Evolutionary conservation across 2,113 vertebrate genomes (phyloP), one percentile per base, ranked within the genome.

Genomic region (Nanger granti): DNA sequence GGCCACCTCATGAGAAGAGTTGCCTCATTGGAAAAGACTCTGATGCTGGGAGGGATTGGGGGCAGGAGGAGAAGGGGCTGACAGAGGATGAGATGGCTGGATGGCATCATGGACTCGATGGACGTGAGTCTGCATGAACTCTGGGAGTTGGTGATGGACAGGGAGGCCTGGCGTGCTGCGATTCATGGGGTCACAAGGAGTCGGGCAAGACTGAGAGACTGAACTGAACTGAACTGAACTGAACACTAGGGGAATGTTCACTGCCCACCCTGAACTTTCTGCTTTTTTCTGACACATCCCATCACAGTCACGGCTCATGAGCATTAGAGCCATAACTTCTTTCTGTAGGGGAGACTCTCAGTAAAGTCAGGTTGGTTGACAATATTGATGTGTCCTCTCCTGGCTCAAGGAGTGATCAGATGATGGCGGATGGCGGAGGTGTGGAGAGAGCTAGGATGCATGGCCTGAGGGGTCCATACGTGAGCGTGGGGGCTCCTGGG

Each of bases 391-490:
- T 20, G 31, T 1, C 8, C 28, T 22, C 5, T 91, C 55, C 26
- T 37, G 62, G 55, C n/a, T 24, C n/a, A 29, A 93, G 47, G 8
- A 11, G 2, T 34, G 18, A 24, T 24, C 17, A 55, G 76, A 34
- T 20, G 11, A 28, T 44, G 14, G 14, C 11, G 34, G n/a, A 54
- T 1, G 5, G 12, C 4, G 1, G 3, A 47, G 17, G 1, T 55
- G 8, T 13, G 10, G 60, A 15, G 55, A 69, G 55, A 64, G 44
- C 54, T 26, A 7, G 2, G 26, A 60, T 34, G 22, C 22, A 10
- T 15, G 12, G 34, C 60, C 34, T 73, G 4, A 44, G 3, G 31
- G 28, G 3, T 41, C 29, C 44, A 17, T 8, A 37, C 3, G 7
- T 5, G 52, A 80, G 24, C 4, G 2, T 0, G 14, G 62, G 12